A percentile compares a stretch with the other conserved stretches of the same genome.
Conservation (phyloP, 2,113 vertebrate species). For the Callaeas wilsoni region DNA sequence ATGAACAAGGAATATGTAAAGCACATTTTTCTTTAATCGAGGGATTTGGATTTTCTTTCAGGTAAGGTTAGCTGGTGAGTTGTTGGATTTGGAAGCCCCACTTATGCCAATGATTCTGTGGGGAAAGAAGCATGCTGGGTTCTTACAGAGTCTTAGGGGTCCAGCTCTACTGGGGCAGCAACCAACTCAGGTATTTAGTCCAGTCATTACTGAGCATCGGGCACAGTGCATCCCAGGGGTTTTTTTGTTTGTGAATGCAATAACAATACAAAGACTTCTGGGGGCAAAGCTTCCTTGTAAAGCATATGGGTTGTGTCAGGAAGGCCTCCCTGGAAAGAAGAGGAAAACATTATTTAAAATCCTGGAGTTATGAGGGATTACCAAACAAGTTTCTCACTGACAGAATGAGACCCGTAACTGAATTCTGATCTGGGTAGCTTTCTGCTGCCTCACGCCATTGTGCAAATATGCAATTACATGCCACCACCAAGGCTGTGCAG, state of each 20-base stretch:
- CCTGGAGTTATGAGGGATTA: not conserved
- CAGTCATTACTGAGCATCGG: not conserved
- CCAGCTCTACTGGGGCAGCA: not conserved
- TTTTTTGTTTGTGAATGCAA: not conserved
- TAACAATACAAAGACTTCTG: not conserved
- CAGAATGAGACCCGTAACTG: not conserved
- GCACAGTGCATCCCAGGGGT: not conserved
- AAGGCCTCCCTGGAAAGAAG: not conserved
- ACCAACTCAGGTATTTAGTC: not conserved
- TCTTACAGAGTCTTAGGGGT: not conserved
- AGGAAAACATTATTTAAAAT: not conserved
- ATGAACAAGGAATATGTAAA: not conserved
- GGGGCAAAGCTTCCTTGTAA: not conserved
- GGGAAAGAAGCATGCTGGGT: not conserved
- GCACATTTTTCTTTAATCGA: not conserved
- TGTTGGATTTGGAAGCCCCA: not conserved
- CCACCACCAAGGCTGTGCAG: not conserved
- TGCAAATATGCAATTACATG: not conserved
- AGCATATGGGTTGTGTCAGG: not conserved
- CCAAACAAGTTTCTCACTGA: not conserved
- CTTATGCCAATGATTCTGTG: not conserved
- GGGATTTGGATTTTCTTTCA: not conserved
- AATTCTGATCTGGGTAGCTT: not conserved
- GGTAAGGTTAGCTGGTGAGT: not conserved
- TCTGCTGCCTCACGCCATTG: not conserved